Base-by-base conservation (phyloP, 1,140 invertebrate genomes). In the Coelopa frigida region DNA sequence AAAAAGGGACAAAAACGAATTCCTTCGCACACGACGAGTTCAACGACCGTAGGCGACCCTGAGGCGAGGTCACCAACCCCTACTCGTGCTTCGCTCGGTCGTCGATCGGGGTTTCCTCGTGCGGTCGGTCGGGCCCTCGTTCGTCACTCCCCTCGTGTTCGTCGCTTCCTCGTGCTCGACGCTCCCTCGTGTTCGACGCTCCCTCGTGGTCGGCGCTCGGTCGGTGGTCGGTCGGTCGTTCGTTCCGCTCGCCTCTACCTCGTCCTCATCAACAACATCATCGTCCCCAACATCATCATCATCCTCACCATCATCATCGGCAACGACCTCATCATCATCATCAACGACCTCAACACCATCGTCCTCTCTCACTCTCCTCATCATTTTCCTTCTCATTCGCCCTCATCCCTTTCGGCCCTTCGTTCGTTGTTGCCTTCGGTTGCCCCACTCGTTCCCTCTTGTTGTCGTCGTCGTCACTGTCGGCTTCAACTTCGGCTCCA, bases 51-150 rank as follows among this genome's bases (percentile, higher is more conserved):
- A 50, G 55, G 54, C 59, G 62, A 66, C 62, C 62, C 62, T 66
- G 62, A 66, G 58, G 61, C 58, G 59, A 66, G 62, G 62, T 66
- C 62, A 66, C 59, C 62, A 66, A 66, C 59, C 62, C 58, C 58
- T 58, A 64, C 54, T 53, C 42, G 42, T 14, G 17, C 32, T 18
- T 20, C 27, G 14, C 18, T 23, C 12, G 23, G 26, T 44, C 17
- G 31, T 29, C 27, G 35, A 32, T 32, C 23, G 27, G 0, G n/a
- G n/a, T 29, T 29, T 27, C 18, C 8, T 20, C 21, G 31, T n/a
- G 32, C 23, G 14, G 22, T 23, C 37, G 22, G 20, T 7, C 20
- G 20, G n/a, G n/a, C n/a, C n/a, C n/a, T n/a, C n/a, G n/a, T 18
- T 17, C 29, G 22, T 39, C 32, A 20, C 40, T 42, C 27, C 15